Conservation (phyloP, 2,888 invertebrate species). For the Ormyrus nitidulus region DNA sequence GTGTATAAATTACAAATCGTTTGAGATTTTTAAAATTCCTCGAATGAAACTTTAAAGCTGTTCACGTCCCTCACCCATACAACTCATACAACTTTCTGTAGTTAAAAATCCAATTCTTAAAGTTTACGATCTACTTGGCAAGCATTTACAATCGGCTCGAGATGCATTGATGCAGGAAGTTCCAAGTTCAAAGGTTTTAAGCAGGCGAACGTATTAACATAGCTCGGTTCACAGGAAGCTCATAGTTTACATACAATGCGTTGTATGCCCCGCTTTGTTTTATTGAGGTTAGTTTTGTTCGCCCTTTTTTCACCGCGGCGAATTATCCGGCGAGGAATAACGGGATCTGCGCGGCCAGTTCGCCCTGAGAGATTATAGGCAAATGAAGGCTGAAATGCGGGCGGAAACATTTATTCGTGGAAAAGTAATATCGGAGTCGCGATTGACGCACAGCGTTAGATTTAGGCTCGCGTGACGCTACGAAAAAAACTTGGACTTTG, state of each 20-base stretch:
- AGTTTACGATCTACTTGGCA: too few relatives aligned
- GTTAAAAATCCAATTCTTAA: too few relatives aligned
- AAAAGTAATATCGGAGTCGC: too few relatives aligned
- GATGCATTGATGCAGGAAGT: slow-evolving; percentile 12
- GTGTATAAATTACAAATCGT: too few relatives aligned
- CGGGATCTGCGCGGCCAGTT: slow-evolving; percentile 5
- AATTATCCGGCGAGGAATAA: background rate
- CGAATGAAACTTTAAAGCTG: too few relatives aligned
- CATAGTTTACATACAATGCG: slow-evolving; percentile 48
- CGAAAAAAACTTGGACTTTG: too few relatives aligned
- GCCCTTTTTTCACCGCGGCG: background rate
- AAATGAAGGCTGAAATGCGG: slow-evolving; percentile 26
- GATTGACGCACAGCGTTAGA: too few relatives aligned
- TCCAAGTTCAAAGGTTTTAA: slow-evolving; percentile 31
- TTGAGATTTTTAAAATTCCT: too few relatives aligned
- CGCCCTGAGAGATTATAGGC: slow-evolving; percentile 26
- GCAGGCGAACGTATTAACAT: slow-evolving; percentile 6
- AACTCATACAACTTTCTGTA: too few relatives aligned
- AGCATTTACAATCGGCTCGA: background rate
- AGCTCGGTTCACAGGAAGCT: slow-evolving; percentile 4
- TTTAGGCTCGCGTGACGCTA: too few relatives aligned
- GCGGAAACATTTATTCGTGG: too few relatives aligned
- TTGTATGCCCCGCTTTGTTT: slow-evolving; percentile 2
- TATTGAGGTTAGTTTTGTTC: slow-evolving; percentile 37
- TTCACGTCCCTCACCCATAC: too few relatives aligned